Base-by-base conservation (phyloP, 1,140 invertebrate species). In the Delia radicum region DNA sequence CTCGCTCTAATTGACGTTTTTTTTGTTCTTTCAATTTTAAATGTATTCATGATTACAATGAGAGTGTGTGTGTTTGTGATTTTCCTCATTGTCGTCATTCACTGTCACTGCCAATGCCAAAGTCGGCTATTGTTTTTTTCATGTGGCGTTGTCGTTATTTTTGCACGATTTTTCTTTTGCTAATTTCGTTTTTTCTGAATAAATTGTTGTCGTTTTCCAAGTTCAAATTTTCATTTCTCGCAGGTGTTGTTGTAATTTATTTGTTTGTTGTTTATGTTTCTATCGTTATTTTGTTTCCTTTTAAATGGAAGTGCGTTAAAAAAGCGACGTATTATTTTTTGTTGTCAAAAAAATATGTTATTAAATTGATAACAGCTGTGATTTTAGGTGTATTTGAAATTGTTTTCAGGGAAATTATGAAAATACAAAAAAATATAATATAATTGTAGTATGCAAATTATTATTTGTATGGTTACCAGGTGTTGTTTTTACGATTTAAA, bases 31-130 rank as follows among this genome's bases (percentile, higher is more conserved):
- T 2, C 63, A 67, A 48, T 37, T 63, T 63, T 13, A 67, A n/a
- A 63, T 21, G 6, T 6, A 33, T 69, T 33, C 65, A 69, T n/a
- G 33, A 29, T 69, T 69, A 69, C 27, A 24, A 37, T 69, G 29
- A 18, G 29, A 33, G 28, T 67, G 63, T 69, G 29, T 37, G 65
- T 18, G 10, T 37, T 55, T 69, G 65, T 69, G 65, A 69, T 69
- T 69, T 69, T 69, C 65, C 65, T 69, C 65, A 69, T 69, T 69
- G 65, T 69, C 65, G 65, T 69, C 65, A 69, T 69, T 69, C 65
- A 69, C 65, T 69, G 65, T 69, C 65, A 69, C 65, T 69, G 65
- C 65, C 65, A 69, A 69, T 69, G 65, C 37, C 65, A 69, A 69
- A 69, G 65, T 69, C 65, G 65, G 65, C 65, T 37, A 24, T 69